Percentiles rank a stretch among this genome's conserved stretches.
Evolutionary conservation across 2,888 invertebrate species (phyloP).

Genomic region (Habrosyne pyritoides): DNA sequence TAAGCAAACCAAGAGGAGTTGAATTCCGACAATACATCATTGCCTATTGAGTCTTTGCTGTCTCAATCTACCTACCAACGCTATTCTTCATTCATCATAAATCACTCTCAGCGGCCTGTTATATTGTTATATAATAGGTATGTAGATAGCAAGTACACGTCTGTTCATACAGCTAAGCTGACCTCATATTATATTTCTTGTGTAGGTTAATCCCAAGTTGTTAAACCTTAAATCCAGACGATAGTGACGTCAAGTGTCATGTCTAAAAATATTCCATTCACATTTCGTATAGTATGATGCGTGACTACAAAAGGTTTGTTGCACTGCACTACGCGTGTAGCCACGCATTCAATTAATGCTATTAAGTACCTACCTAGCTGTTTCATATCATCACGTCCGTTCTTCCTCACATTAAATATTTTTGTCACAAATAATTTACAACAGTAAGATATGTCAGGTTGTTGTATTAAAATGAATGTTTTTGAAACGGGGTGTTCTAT

Average conservation of each 20-base stretch:
- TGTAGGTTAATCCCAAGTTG: no score
- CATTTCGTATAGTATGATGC: constrained; percentile 41
- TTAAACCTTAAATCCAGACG: constrained; percentile 26
- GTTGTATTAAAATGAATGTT: background rate
- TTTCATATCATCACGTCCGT: constrained; percentile 47
- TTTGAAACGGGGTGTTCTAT: background rate
- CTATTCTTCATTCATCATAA: background rate
- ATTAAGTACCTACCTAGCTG: constrained; percentile 36
- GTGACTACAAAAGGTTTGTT: constrained; percentile 42
- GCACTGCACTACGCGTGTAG: constrained; percentile 42
- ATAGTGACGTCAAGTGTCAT: constrained; percentile 34
- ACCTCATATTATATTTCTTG: background rate
- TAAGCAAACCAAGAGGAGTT: no score
- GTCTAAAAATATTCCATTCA: constrained; percentile 53
- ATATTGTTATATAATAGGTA: background rate
- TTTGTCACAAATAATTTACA: background rate
- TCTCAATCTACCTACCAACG: background rate
- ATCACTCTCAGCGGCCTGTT: background rate
- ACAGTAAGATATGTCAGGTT: background rate
- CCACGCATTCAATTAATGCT: constrained; percentile 57
- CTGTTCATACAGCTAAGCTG: background rate
- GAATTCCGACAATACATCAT: no score
- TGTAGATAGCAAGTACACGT: background rate
- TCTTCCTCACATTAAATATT: constrained; percentile 23
- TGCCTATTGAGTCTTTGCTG: background rate